phyloP scores from a whole-genome alignment of 2,113 vertebrate species.

The Oophaga pumilio region DNA sequence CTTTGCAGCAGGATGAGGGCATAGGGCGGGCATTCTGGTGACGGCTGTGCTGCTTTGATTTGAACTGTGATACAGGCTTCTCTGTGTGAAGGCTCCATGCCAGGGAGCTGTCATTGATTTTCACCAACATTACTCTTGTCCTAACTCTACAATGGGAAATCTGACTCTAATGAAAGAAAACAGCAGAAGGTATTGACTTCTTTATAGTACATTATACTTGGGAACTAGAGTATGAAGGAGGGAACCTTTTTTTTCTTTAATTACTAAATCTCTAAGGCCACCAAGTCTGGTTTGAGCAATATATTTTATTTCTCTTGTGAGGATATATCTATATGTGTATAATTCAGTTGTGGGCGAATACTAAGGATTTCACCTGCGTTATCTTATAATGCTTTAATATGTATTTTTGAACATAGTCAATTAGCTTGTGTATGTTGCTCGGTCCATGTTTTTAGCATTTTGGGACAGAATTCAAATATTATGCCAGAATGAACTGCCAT shows the following conservation, averaged over 20 bases:
- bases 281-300: neutral
- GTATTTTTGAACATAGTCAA: too few relatives aligned
- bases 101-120: constrained; percentile 74
- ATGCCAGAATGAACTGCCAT: too few relatives aligned
- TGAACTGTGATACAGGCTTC: constrained; percentile 64
- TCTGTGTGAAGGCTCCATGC: constrained; percentile 63
- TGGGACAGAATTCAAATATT: too few relatives aligned
- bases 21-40: neutral
- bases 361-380: too few relatives aligned
- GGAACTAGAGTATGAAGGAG: constrained; percentile 3
- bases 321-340: neutral
- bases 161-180: constrained; percentile 65
- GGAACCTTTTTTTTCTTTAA: constrained; percentile 56
- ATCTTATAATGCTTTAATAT: neutral
- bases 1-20: constrained; percentile 11
- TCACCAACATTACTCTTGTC: constrained; percentile 70
- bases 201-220: constrained; percentile 42
- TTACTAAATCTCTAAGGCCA: neutral
- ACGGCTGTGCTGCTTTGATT: constrained; percentile 29
- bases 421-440: too few relatives aligned
- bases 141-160: constrained; percentile 76
- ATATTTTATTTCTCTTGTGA: neutral
- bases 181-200: constrained; percentile 66
- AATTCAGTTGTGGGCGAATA: neutral
- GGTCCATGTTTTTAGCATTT: too few relatives aligned